Conservation (phyloP, 2,113 vertebrate species). For the Cygnus buccinator region DNA sequence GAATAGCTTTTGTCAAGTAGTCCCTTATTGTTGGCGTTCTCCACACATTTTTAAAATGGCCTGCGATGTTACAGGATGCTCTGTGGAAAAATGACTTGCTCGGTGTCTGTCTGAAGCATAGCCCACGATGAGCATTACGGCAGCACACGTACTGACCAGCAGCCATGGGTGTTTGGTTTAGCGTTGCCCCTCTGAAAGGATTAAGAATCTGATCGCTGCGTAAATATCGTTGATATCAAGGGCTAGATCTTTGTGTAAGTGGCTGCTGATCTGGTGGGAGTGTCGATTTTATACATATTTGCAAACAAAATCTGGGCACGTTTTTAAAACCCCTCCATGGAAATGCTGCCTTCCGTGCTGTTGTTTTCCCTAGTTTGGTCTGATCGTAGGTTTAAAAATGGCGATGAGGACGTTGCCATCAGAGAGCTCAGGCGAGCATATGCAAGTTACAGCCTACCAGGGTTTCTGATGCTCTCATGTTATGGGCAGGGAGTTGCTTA, state of each 20-base stretch:
- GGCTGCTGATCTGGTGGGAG: neutral
- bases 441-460: neutral
- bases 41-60: neutral
- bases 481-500: constrained; percentile 1
- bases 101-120: neutral
- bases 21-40: constrained; percentile 37
- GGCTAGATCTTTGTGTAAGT: neutral
- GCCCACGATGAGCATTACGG: neutral
- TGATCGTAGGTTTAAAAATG: neutral
- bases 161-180: neutral
- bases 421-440: neutral
- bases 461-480: constrained; percentile 12
- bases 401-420: neutral
- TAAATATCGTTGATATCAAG: neutral
- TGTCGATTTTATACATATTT: neutral
- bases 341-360: neutral
- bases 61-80: neutral
- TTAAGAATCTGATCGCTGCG: neutral
- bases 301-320: neutral
- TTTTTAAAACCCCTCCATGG: neutral
- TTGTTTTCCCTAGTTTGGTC: neutral
- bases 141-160: neutral
- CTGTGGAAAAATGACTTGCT: constrained; percentile 4
- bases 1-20: constrained; percentile 31
- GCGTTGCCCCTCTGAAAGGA: neutral